phyloP scores from a whole-genome alignment of 2,888 invertebrate species.

The Seira ritae region DNA sequence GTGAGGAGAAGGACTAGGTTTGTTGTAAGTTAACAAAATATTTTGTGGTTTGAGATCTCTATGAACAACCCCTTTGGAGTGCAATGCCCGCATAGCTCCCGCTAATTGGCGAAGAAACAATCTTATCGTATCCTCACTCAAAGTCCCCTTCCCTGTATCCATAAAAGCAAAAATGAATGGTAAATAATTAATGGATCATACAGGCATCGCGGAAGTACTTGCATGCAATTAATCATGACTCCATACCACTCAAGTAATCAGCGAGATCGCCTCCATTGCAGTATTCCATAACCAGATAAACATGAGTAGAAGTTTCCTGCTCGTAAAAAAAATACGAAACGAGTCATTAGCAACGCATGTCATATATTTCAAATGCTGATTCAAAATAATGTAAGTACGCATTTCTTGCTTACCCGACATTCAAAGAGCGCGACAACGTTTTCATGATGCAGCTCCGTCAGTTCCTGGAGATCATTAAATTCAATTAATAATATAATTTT shows the following conservation, averaged over 20 bases:
- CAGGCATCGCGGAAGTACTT: not conserved
- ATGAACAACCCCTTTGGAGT: slow-evolving; percentile 98
- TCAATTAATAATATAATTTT: too few species aligned
- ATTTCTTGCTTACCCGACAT: slow-evolving; percentile 84
- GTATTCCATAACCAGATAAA: slow-evolving; percentile 99
- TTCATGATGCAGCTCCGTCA: slow-evolving; percentile 97
- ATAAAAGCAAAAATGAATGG: not conserved
- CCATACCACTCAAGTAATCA: slow-evolving; percentile 91
- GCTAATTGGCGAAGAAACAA: slow-evolving; percentile 97
- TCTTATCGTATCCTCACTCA: slow-evolving; percentile 98
- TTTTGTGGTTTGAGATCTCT: slow-evolving; percentile 99
- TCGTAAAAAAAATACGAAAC: not conserved
- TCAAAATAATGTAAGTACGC: not conserved
- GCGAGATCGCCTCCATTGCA: slow-evolving; percentile 99
- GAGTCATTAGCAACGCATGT: slow-evolving; percentile 20
- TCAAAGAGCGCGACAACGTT: slow-evolving; percentile 98
- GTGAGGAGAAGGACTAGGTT: slow-evolving; percentile 83
- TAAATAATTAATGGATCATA: not conserved
- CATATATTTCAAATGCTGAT: not conserved
- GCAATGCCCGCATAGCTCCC: slow-evolving; percentile 97
- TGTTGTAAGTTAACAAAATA: slow-evolving; percentile 92
- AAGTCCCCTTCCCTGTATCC: slow-evolving; percentile 87
- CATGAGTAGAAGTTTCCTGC: slow-evolving; percentile 93
- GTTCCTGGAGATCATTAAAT: slow-evolving; percentile 81
- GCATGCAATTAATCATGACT: not conserved